These are phyloP conservation scores for Nasua narica DNA, from an alignment of 2,797 vertebrate species.

Conservation along the genomic window DNA sequence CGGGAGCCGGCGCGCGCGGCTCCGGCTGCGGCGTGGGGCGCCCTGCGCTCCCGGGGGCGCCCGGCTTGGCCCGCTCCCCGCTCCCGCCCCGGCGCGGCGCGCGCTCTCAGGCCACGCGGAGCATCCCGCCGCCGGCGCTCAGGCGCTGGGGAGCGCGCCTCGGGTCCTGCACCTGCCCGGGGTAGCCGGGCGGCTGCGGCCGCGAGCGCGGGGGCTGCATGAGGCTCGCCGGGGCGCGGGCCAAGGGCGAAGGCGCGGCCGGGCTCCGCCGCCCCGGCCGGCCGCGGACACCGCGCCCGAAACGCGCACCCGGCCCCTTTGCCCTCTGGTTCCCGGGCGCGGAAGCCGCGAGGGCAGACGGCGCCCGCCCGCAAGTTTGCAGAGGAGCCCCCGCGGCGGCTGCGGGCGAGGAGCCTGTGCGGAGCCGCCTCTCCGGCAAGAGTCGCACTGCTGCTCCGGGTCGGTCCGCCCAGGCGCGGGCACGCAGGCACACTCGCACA, in stretches of 20 bases:
- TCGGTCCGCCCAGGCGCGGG: conserved; percentile 64
- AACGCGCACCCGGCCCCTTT: not conserved
- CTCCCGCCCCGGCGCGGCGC: not conserved
- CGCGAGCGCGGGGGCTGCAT: conserved; percentile 37
- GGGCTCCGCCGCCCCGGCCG: not conserved
- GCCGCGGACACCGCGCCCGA: not conserved
- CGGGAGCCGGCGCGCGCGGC: not conserved
- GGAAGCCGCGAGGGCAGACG: not conserved
- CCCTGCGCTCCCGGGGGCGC: conserved; percentile 31
- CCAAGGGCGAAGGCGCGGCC: conserved; percentile 60
- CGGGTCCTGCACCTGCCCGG: not conserved
- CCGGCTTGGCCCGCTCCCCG: not conserved
- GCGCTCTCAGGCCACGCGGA: conserved; percentile 14
- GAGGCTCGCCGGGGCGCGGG: conserved; percentile 29
- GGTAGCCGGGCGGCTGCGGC: conserved; percentile 16
- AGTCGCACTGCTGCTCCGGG: conserved; percentile 42
- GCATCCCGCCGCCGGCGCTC: conserved; percentile 10
- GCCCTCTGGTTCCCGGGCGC: not conserved
- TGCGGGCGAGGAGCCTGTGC: not conserved
- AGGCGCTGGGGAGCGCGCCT: not conserved
- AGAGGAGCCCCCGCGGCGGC: conserved; percentile 15
- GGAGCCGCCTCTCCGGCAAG: conserved; percentile 19
- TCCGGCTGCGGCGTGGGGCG: conserved; percentile 40
- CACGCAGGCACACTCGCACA: conserved; percentile 61
- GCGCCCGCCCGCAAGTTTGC: conserved; percentile 67